Conservation (phyloP, 2,113 vertebrate species). For the Myrmophylax atrothorax region DNA sequence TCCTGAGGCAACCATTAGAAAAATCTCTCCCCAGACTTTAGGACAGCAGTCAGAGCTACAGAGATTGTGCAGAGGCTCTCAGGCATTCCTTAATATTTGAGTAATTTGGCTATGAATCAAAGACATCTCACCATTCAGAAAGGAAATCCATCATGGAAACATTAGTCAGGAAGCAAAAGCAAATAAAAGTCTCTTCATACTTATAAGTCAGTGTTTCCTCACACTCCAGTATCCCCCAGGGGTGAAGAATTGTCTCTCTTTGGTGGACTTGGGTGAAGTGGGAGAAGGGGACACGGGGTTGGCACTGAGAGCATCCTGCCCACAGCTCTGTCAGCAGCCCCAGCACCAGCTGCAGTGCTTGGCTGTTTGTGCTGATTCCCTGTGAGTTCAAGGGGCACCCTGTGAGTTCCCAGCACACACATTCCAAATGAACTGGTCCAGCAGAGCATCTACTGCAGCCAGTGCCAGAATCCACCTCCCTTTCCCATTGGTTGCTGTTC, state of each 20-base stretch:
- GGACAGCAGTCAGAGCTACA: background rate
- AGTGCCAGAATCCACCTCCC: background rate
- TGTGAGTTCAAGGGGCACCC: background rate
- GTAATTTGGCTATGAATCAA: background rate
- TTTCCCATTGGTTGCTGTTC: rapidly evolving
- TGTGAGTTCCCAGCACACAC: background rate
- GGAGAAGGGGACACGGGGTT: background rate
- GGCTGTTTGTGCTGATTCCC: background rate
- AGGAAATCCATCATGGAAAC: background rate
- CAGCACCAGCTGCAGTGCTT: background rate
- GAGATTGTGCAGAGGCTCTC: background rate
- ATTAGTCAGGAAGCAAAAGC: background rate
- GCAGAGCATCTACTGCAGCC: background rate
- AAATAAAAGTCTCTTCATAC: background rate
- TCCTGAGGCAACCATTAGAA: background rate
- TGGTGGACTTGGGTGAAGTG: background rate
- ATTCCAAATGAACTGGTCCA: background rate
- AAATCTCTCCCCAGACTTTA: background rate
- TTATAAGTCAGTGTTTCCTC: background rate
- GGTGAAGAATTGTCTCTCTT: background rate
- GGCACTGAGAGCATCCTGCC: background rate
- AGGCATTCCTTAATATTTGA: background rate
- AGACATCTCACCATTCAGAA: background rate
- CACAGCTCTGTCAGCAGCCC: background rate
- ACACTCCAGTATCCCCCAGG: background rate